A percentile compares a stretch with the other conserved stretches of the same genome.
Evolutionary conservation across 2,113 vertebrate genomes (phyloP).

Genomic region (Sciurus niger): DNA sequence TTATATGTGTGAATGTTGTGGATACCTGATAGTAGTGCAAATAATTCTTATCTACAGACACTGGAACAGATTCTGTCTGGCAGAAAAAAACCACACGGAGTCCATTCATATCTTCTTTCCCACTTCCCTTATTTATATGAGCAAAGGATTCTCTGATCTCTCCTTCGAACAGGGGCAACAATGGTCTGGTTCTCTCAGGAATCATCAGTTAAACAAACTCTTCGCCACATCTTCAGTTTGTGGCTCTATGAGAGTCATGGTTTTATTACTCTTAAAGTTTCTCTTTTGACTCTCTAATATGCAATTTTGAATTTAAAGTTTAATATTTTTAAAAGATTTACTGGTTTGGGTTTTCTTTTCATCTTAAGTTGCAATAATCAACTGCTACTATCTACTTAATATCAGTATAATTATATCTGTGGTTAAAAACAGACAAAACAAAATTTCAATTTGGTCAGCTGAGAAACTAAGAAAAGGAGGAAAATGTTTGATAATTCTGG

Average conservation of each 20-base stretch:
- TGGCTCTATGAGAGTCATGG: background rate
- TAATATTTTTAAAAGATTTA: background rate
- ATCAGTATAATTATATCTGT: background rate
- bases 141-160: background rate
- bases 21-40: background rate
- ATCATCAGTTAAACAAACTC: background rate
- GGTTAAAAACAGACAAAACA: background rate
- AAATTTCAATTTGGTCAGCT: background rate
- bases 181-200: background rate
- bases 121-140: background rate
- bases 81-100: background rate
- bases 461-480: background rate
- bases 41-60: background rate
- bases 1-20: background rate
- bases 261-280: background rate
- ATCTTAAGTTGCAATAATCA: background rate
- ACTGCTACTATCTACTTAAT: background rate
- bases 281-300: background rate
- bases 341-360: background rate
- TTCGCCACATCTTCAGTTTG: background rate
- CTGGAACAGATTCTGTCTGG: background rate
- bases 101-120: background rate
- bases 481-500: background rate
- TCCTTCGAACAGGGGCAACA: background rate
- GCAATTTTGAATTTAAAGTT: conserved; percentile 26